Percentiles rank a stretch among this genome's conserved stretches.
phyloP scores from a whole-genome alignment of 2,797 vertebrate species.

The Hydrophis major region DNA sequence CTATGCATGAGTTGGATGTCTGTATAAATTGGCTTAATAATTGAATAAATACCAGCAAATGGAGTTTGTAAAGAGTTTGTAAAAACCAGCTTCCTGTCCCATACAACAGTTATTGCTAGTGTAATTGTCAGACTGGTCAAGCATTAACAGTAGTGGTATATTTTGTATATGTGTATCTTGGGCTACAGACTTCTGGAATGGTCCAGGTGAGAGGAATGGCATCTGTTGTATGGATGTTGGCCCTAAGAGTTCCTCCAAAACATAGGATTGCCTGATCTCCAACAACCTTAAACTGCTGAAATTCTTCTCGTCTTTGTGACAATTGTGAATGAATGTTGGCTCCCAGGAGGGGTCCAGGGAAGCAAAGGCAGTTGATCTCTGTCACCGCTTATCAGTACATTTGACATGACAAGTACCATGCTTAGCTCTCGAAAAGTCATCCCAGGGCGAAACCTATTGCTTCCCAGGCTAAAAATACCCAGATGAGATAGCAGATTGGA shows the following conservation, averaged over 20 bases:
- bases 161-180: neutral
- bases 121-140: neutral
- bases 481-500: neutral
- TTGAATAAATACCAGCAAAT: neutral
- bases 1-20: neutral
- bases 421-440: slow-evolving; percentile 34
- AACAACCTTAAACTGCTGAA: neutral
- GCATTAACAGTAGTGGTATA: neutral
- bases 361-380: slow-evolving; percentile 5
- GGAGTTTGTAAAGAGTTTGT: neutral
- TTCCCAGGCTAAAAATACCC: slow-evolving; percentile 56
- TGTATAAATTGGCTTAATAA: neutral
- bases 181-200: neutral
- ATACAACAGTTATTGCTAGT: neutral
- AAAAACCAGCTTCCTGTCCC: neutral
- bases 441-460: slow-evolving; percentile 40
- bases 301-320: neutral
- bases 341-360: slow-evolving; percentile 2
- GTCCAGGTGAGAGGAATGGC: neutral
- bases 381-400: slow-evolving; percentile 43
- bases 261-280: neutral
- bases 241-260: neutral
- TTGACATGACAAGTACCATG: slow-evolving; percentile 18
- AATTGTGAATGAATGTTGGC: slow-evolving; percentile 35
- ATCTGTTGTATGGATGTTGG: neutral